A percentile compares a stretch with the other conserved stretches of the same genome.
Evolutionary conservation across 2,113 vertebrate species (phyloP).

Genomic region (Murina feae): DNA sequence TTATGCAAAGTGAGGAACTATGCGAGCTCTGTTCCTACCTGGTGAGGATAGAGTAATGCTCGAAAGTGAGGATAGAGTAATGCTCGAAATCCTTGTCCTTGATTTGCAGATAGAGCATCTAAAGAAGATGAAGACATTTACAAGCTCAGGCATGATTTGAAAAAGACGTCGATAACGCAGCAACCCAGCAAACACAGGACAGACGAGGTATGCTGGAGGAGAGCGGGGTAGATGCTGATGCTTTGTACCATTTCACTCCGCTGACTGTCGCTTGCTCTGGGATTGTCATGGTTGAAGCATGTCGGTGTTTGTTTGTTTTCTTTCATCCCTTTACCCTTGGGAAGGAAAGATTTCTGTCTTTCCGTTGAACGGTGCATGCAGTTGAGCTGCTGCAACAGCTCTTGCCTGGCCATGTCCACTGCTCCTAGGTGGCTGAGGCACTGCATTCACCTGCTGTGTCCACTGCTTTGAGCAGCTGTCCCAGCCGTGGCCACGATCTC

Average conservation of each 20-base stretch:
- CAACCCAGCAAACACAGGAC: conserved; percentile 85
- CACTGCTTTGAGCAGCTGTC: conserved; percentile 6
- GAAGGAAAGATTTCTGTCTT: not conserved
- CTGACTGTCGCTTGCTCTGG: not conserved
- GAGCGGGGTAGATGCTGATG: not conserved
- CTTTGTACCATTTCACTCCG: not conserved
- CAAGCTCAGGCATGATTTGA: conserved; percentile 94
- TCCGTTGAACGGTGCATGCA: not conserved
- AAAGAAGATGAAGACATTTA: conserved; percentile 99
- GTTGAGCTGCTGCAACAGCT: not conserved
- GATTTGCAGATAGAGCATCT: conserved; percentile 85
- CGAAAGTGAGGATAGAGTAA: not conserved
- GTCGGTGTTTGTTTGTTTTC: not conserved
- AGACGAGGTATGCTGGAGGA: conserved; percentile 85
- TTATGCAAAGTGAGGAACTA: not conserved
- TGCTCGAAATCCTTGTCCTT: not conserved
- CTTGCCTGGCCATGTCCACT: not conserved
- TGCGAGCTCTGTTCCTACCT: not conserved
- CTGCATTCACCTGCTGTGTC: too few relatives aligned
- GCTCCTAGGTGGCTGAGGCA: too few relatives aligned
- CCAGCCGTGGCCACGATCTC: not conserved
- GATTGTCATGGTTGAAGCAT: not conserved
- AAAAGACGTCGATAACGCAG: conserved; percentile 90
- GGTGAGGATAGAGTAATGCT: not conserved
- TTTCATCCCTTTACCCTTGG: not conserved